phyloP scores from a whole-genome alignment of 1,140 invertebrate genomes.

The Eueides isabella region DNA sequence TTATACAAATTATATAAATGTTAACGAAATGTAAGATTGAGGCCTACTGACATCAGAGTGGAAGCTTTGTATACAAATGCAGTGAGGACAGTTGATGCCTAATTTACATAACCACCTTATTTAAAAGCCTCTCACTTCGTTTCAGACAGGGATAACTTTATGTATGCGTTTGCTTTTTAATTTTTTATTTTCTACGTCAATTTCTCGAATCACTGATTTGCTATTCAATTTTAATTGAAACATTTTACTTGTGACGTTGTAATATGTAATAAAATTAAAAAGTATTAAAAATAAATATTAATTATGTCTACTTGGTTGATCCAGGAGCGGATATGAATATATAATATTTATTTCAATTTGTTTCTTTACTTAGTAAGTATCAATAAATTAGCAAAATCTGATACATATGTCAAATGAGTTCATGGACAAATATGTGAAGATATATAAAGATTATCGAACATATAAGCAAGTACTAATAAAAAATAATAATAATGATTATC shows the following conservation, averaged over 20 bases:
- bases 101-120: slow-evolving; percentile 70
- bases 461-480: too few relatives aligned
- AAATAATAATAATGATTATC: too few relatives aligned
- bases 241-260: slow-evolving; percentile 11
- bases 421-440: too few relatives aligned
- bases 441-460: too few relatives aligned
- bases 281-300: too few relatives aligned
- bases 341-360: too few relatives aligned
- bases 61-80: slow-evolving; percentile 31
- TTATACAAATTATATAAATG: slow-evolving; percentile 3
- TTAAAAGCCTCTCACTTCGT: slow-evolving; percentile 49
- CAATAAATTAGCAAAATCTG: too few relatives aligned
- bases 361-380: too few relatives aligned
- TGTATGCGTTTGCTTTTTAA: slow-evolving; percentile 24
- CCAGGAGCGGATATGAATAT: too few relatives aligned
- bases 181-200: slow-evolving; percentile 21
- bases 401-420: too few relatives aligned
- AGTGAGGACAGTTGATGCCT: slow-evolving; percentile 36
- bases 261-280: background rate
- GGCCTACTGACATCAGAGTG: slow-evolving; percentile 11
- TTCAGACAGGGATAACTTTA: slow-evolving; percentile 37
- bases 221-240: slow-evolving; percentile 17
- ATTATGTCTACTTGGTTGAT: too few relatives aligned
- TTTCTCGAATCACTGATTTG: slow-evolving; percentile 19
- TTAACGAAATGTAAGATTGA: slow-evolving; percentile 11